Evolutionary conservation across 2,888 invertebrate genomes (phyloP).

Genomic region (Cheiracanthium punctorium): DNA sequence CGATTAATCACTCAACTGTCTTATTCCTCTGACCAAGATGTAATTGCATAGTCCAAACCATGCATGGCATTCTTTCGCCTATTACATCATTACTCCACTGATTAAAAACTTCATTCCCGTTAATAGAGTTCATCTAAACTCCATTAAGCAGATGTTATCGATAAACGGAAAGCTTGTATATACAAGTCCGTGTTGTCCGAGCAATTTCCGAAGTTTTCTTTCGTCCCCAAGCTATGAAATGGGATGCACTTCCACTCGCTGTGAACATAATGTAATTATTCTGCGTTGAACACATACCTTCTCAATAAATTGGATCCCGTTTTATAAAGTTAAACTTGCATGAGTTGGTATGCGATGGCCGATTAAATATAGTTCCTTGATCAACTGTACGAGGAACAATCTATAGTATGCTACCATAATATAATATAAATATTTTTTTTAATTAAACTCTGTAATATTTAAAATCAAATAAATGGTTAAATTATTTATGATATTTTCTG

Average conservation of each 20-base stretch:
- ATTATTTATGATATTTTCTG: no score
- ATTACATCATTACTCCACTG: constrained; percentile 23
- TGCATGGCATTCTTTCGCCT: neutral
- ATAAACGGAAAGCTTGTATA: neutral
- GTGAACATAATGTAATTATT: neutral
- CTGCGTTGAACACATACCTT: no score
- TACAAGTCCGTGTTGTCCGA: constrained; percentile 27
- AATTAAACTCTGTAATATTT: no score
- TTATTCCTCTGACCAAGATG: neutral
- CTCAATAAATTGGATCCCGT: no score
- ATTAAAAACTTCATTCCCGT: constrained; percentile 19
- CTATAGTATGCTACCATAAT: no score
- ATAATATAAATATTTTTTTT: no score
- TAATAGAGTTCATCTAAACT: constrained; percentile 33
- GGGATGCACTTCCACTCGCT: neutral
- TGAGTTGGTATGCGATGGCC: no score
- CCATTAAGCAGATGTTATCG: constrained; percentile 19
- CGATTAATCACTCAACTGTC: constrained; percentile 12
- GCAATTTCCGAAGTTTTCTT: neutral
- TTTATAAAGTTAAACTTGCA: no score
- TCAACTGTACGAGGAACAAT: no score
- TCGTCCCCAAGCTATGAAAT: neutral
- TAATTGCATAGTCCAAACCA: neutral
- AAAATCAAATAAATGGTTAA: no score
- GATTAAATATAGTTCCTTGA: no score